Conservation (phyloP, 2,888 invertebrate species). For the Euzetes globulus region DNA sequence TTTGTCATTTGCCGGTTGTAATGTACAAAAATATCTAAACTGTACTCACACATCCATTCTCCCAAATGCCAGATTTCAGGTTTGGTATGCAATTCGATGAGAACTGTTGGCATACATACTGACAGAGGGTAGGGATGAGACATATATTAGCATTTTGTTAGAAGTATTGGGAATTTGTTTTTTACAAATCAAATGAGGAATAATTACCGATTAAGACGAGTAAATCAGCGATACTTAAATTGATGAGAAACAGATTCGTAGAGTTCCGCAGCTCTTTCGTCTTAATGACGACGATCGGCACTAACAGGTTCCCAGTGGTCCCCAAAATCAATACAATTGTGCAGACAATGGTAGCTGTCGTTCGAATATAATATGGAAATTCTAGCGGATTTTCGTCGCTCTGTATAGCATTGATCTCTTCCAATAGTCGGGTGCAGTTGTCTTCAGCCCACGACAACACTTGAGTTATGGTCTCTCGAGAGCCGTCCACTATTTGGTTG, state of each 20-base stretch:
- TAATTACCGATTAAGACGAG: constrained; percentile 62
- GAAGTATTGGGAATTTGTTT: neutral
- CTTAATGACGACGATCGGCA: constrained; percentile 81
- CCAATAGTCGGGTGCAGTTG: neutral
- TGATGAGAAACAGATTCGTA: constrained; percentile 88
- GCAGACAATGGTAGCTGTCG: constrained; percentile 75
- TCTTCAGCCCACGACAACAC: neutral
- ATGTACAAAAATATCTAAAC: too few species aligned
- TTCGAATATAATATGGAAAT: constrained; percentile 47
- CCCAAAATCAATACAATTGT: constrained; percentile 80
- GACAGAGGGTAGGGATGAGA: neutral
- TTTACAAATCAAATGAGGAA: neutral
- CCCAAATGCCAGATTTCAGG: constrained; percentile 90
- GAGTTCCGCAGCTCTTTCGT: constrained; percentile 90
- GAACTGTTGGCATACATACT: constrained; percentile 83
- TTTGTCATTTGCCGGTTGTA: too few species aligned
- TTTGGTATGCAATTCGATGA: constrained; percentile 84
- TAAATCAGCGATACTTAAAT: constrained; percentile 83
- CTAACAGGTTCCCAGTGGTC: constrained; percentile 84
- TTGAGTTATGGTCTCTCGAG: neutral
- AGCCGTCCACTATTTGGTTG: neutral
- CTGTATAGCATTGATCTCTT: neutral
- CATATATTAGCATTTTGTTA: neutral
- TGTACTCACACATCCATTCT: constrained; percentile 80
- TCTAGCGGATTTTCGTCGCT: neutral